A percentile compares a stretch with the other conserved stretches of the same genome.
phyloP scores from a whole-genome alignment of 2,113 vertebrate genomes.

The Ageneiosus marmoratus region DNA sequence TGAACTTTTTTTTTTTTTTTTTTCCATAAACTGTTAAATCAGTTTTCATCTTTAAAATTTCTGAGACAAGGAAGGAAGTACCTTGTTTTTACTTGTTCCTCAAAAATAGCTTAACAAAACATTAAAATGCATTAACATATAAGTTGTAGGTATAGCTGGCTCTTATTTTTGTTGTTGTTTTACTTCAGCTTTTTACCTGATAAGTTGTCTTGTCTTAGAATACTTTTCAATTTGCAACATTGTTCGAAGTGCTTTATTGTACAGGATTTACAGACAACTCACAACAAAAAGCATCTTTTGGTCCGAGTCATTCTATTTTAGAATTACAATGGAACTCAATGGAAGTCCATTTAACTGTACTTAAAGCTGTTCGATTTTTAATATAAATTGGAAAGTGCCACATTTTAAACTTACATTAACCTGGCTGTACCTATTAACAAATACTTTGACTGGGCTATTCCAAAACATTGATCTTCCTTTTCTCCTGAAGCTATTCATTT shows the following conservation, averaged over 20 bases:
- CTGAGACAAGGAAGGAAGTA: neutral
- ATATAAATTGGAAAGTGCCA: neutral
- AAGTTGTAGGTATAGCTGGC: neutral
- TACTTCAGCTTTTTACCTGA: neutral
- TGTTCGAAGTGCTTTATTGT: neutral
- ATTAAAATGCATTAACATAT: neutral
- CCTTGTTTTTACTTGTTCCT: constrained; percentile 4
- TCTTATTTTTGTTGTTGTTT: too few species aligned
- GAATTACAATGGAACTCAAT: neutral
- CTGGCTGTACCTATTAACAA: too few species aligned
- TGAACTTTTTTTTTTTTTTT: too few species aligned
- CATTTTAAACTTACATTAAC: neutral
- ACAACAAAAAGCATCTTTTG: neutral
- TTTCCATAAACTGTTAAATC: neutral
- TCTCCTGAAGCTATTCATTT: too few species aligned
- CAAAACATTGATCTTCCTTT: too few species aligned
- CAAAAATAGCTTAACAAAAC: neutral
- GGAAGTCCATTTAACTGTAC: too few species aligned
- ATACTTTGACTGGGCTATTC: too few species aligned
- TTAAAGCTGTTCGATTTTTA: neutral
- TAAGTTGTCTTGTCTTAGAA: neutral
- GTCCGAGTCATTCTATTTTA: neutral
- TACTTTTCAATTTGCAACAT: neutral
- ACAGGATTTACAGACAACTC: neutral
- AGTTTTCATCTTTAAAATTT: neutral